These are phyloP conservation scores for Falcunculus frontatus DNA, from an alignment of 2,113 vertebrate genomes.

Conservation along the genomic window DNA sequence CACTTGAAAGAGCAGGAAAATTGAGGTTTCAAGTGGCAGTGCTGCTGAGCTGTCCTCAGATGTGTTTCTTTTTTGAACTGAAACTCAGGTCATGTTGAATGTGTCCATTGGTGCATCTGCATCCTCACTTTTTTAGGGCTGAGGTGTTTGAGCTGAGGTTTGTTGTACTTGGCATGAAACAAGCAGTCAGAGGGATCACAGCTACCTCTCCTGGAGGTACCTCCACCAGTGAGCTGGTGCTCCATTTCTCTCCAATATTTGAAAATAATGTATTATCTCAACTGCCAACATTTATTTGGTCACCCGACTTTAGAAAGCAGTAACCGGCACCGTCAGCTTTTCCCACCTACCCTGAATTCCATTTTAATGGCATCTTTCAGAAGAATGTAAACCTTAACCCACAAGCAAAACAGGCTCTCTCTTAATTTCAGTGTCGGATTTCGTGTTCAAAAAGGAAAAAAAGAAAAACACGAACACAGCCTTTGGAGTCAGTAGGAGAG, in stretches of 20 bases:
- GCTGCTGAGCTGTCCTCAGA: not conserved
- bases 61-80: not conserved
- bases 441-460: not conserved
- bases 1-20: not conserved
- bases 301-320: not conserved
- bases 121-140: not conserved
- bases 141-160: not conserved
- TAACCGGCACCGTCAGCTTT: not conserved
- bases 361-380: not conserved
- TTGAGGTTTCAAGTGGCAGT: not conserved
- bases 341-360: not conserved
- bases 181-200: not conserved
- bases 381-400: not conserved
- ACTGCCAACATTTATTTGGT: not conserved
- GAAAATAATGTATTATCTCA: not conserved
- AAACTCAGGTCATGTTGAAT: not conserved
- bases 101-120: not conserved
- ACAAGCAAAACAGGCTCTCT: not conserved
- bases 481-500: conserved; percentile 17
- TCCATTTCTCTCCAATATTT: not conserved
- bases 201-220: not conserved
- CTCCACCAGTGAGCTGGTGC: not conserved
- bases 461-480: not conserved
- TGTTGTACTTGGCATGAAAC: not conserved
- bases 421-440: not conserved